These are phyloP conservation scores for Nyctibius grandis DNA, from an alignment of 2,797 vertebrate genomes.

Conservation along the genomic window DNA sequence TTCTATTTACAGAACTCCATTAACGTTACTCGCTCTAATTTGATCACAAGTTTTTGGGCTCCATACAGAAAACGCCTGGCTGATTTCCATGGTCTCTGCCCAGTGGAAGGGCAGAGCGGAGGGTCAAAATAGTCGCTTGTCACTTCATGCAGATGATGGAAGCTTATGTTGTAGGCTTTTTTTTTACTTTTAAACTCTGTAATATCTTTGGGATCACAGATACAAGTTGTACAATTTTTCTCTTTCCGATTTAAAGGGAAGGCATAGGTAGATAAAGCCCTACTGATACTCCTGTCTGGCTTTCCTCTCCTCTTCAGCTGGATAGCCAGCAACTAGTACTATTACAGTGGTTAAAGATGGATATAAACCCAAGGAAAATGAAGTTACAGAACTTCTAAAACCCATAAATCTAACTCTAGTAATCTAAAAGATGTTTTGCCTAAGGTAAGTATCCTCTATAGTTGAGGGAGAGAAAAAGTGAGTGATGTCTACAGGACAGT, in stretches of 20 bases:
- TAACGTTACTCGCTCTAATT: neutral
- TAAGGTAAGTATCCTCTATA: neutral
- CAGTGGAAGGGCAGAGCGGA: neutral
- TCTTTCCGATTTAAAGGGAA: neutral
- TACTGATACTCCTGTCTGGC: neutral
- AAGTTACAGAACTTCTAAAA: neutral
- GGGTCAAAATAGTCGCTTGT: neutral
- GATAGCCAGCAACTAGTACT: neutral
- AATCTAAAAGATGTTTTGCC: neutral
- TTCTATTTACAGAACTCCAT: constrained; percentile 70
- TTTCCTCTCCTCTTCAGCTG: neutral
- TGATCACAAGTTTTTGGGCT: constrained; percentile 39
- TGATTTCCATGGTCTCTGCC: neutral
- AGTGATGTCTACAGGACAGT: neutral
- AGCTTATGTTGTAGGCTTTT: neutral
- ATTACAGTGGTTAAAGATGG: neutral
- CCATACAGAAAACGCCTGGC: neutral
- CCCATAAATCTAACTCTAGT: neutral
- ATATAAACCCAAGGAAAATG: neutral
- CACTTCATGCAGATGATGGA: neutral
- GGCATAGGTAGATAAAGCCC: neutral
- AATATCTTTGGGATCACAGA: neutral
- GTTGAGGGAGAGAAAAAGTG: neutral
- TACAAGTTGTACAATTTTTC: neutral
- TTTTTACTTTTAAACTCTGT: neutral